Percentiles rank a stretch among this genome's conserved stretches.
phyloP scores from a whole-genome alignment of 2,113 vertebrate genomes.

The Toxostoma redivivum region DNA sequence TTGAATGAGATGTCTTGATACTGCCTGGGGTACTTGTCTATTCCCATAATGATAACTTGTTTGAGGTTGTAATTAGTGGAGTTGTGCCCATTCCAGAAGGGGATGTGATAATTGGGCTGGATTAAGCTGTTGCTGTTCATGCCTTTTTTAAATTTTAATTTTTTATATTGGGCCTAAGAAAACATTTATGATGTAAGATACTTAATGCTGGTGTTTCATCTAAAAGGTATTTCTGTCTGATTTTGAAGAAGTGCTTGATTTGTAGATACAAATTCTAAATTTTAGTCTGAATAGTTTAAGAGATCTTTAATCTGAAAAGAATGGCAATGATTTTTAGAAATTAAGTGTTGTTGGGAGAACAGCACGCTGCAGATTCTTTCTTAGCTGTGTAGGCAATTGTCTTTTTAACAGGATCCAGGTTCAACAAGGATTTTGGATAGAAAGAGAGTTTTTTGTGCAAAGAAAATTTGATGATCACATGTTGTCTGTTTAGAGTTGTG shows the following conservation, averaged over 20 bases:
- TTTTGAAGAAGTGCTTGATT: neutral
- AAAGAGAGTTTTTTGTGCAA: neutral
- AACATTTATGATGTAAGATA: neutral
- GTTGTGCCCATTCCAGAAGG: neutral
- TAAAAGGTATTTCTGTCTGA: neutral
- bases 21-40: slow-evolving; percentile 47
- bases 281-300: neutral
- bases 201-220: neutral
- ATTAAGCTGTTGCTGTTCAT: neutral
- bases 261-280: neutral
- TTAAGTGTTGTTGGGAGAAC: neutral
- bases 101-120: neutral
- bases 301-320: neutral
- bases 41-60: slow-evolving; percentile 8
- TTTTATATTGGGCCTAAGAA: neutral
- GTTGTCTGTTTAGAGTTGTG: neutral
- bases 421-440: neutral
- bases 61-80: slow-evolving; percentile 53
- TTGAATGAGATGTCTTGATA: neutral
- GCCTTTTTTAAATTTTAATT: no score
- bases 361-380: neutral
- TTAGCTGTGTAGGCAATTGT: neutral
- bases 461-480: neutral
- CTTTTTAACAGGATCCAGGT: neutral
- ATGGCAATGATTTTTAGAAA: neutral